Percentiles rank a stretch among this genome's conserved stretches.
Conservation (phyloP, 2,113 vertebrate genomes). For the Cynopterus brachyotis region DNA sequence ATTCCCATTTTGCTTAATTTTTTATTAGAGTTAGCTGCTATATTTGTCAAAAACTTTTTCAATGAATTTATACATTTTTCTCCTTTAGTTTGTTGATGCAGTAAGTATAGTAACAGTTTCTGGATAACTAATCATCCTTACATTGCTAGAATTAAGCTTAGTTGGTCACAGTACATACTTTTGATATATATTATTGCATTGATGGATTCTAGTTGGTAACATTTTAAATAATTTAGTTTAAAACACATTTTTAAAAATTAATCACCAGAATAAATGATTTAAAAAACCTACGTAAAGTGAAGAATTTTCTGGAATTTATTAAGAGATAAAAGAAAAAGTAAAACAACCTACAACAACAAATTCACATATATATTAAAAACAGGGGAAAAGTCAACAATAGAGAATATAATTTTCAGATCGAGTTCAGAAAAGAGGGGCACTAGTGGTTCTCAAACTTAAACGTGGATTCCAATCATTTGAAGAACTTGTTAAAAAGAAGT, state of each 20-base stretch:
- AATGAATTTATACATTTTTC: neutral
- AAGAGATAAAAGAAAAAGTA: neutral
- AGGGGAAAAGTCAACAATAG: neutral
- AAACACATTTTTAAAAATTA: neutral
- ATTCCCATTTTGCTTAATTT: slow-evolving; percentile 35
- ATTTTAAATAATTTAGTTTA: neutral
- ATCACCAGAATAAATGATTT: neutral
- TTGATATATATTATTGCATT: neutral
- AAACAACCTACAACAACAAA: neutral
- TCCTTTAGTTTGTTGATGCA: neutral
- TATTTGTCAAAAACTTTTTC: neutral
- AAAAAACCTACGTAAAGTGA: neutral
- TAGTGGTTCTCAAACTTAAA: neutral
- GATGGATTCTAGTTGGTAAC: neutral
- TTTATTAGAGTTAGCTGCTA: neutral
- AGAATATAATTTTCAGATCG: neutral
- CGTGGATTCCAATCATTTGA: neutral
- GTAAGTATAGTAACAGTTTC: neutral
- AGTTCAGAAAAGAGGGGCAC: neutral
- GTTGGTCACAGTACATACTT: neutral
- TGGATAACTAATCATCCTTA: neutral
- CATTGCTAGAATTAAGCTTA: neutral
- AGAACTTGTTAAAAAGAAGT: neutral
- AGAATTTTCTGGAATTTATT: neutral
- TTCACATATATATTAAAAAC: neutral